phyloP scores from a whole-genome alignment of 2,113 vertebrate species.

The Rhea pennata region DNA sequence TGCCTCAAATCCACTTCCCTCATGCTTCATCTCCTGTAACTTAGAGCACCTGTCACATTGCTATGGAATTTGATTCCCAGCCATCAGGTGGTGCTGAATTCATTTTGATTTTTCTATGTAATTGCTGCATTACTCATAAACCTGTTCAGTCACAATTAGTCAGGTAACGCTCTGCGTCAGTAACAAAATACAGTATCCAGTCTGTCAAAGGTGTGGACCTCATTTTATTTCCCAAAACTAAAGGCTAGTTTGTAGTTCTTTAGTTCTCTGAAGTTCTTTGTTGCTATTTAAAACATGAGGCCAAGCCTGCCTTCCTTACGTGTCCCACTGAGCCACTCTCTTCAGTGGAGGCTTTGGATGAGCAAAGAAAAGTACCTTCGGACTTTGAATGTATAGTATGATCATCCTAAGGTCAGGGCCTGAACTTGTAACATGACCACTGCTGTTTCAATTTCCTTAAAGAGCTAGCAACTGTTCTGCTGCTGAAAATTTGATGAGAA shows the following conservation, averaged over 20 bases:
- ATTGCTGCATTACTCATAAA: not conserved
- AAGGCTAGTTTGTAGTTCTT: not conserved
- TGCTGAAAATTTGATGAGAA: not conserved
- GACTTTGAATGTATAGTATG: not conserved
- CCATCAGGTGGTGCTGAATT: not conserved
- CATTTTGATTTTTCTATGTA: not conserved
- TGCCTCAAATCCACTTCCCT: not conserved
- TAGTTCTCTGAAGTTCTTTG: not conserved
- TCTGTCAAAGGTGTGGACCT: not conserved
- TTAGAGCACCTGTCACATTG: not conserved
- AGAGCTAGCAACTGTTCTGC: not conserved
- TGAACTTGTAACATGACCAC: not conserved
- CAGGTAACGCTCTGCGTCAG: not conserved
- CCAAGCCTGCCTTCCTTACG: accelerated
- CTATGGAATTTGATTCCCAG: not conserved
- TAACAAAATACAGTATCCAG: not conserved
- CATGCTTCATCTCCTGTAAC: not conserved
- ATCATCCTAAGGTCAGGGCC: not conserved
- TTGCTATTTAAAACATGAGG: not conserved
- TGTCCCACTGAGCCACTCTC: not conserved
- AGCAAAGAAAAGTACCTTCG: not conserved
- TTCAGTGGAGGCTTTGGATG: not conserved
- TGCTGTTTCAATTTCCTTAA: not conserved
- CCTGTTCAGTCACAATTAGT: not conserved
- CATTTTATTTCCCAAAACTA: not conserved